phyloP scores from a whole-genome alignment of 1,140 invertebrate species.

The Atta texana region DNA sequence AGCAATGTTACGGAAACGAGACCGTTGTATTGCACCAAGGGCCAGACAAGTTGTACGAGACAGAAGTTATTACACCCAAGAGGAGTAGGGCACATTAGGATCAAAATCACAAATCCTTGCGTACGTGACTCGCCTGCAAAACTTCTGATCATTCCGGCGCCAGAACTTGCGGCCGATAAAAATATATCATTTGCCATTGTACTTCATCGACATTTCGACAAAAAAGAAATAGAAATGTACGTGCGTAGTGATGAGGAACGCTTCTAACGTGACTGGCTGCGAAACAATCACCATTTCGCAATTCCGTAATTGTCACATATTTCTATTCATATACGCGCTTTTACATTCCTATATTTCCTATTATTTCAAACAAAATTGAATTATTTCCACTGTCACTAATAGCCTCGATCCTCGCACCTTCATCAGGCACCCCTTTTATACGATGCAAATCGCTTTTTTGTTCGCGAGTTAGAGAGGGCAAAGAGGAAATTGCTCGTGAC shows the following conservation, averaged over 20 bases:
- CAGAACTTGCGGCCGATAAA: conserved; percentile 50
- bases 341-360: not conserved
- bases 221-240: not conserved
- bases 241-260: not conserved
- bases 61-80: conserved; percentile 47
- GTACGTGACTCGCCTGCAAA: conserved; percentile 60
- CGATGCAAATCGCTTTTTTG: conserved; percentile 76
- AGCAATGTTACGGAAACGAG: conserved; percentile 26
- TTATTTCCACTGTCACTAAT: conserved; percentile 71
- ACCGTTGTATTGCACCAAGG: conserved; percentile 50
- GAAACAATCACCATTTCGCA: conserved; percentile 36
- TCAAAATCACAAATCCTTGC: conserved; percentile 63
- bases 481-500: conserved; percentile 72
- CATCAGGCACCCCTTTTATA: conserved; percentile 73
- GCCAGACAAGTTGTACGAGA: conserved; percentile 50
- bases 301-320: conserved; percentile 13
- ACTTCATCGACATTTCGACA: conserved; percentile 45
- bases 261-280: conserved; percentile 3
- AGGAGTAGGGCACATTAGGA: conserved; percentile 44
- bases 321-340: conserved; percentile 23
- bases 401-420: conserved; percentile 66
- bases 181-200: conserved; percentile 53
- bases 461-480: conserved; percentile 54
- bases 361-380: conserved; percentile 39
- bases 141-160: conserved; percentile 22